Evolutionary conservation across 2,888 invertebrate species (phyloP), one percentile per base, ranked within the genome.

Genomic region (Coecobrya sp.): DNA sequence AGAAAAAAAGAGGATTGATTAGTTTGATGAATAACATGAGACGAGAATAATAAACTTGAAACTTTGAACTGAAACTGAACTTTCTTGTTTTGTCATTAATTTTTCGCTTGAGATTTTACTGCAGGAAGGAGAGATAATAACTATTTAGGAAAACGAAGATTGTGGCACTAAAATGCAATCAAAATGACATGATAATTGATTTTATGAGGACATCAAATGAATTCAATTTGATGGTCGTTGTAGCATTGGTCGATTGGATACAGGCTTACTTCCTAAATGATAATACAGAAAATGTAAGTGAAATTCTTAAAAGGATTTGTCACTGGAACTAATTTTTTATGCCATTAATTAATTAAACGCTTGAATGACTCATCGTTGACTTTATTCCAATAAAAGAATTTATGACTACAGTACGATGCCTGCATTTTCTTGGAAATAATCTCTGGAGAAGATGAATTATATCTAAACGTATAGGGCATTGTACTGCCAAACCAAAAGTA

Each of bases 41-140:
- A 68, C 30, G 16, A 30, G 68, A 68, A 30, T 30, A 30, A 68
- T 16, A 68, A 65, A 65, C 3, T n/a, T 65, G 1, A 65, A 68
- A 68, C 68, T 30, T 68, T 68, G 68, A 68, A 68, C 27, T 68
- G 68, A 68, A 68, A 68, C 68, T 68, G 16, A 68, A 68, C 68
- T 68, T 68, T 68, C 68, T 68, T 68, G 68, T 68, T 68, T 68
- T 68, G 68, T 68, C 68, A 30, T 30, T 65, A 25, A 27, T 65
- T 68, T 68, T 49, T 49, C 1, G 13, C 13, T 30, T 30, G 22
- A n/a, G 16, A 25, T 25, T 68, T 68, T 10, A 27, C n/a, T 25
- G 68, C 4, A 4, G 19, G 59, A n/a, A 59, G 8, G 1, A 68
- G 16, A 68, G 13, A 27, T 62, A 30, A 30, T 16, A 27, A 68